Evolutionary conservation across 2,888 invertebrate species (phyloP), one percentile per base, ranked within the genome.

Genomic region (Leptinotarsa tumamoca): DNA sequence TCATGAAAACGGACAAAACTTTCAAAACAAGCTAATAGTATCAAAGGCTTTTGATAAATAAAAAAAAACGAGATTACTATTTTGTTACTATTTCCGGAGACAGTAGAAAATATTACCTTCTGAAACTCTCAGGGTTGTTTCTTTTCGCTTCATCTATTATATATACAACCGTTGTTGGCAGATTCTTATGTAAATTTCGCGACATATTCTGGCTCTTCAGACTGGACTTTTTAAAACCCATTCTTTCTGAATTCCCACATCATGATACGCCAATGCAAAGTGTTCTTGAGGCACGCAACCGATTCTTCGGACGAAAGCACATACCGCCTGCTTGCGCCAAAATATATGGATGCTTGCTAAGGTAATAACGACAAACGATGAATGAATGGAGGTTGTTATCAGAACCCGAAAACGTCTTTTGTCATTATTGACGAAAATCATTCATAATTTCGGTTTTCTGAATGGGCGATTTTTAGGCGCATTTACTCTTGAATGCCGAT

Each of bases 321-420:
- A 66, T 66, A 58, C 54, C 67, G 56, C 51, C 50, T 74, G 72
- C 66, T 75, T 72, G 66, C 70, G 75, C 75, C 74, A 67, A 74
- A 74, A 74, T 58, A 63, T 63, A 63, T 43, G 33, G n/a, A n/a
- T 43, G 17, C 63, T 63, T 43, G 63, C 33, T 33, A 63, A n/a
- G 63, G 63, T 63, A 63, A 63, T 63, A 63, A 63, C 63, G n/a
- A 63, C 63, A 63, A n/a, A 63, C 17, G 63, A 63, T 63, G 63
- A 17, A 63, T 63, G 63, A 63, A 63, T 63, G 63, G 63, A 63
- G 13, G 63, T 63, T 63, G 33, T 63, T 63, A 63, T 43, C 63
- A n/a, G 33, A 43, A 63, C 27, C 17, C 27, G 33, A 63, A 33
- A 63, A 33, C 27, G 18, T n/a, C n/a, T 33, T 33, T n/a, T n/a